Evolutionary conservation across 2,113 vertebrate species (phyloP).

Genomic region (Ploceus nigricollis): DNA sequence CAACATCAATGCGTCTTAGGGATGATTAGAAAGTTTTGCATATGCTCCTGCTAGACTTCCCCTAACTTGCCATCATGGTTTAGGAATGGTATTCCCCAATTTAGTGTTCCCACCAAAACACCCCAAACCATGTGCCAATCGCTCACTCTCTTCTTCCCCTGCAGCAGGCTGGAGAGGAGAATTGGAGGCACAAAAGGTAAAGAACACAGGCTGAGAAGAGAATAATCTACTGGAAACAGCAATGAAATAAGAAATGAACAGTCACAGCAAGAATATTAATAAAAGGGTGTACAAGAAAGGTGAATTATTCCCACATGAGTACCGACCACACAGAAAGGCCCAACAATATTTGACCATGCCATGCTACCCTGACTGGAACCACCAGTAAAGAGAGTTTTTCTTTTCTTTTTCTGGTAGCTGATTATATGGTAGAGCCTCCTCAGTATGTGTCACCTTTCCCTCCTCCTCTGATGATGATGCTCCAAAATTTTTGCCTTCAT

Average conservation of each 20-base stretch:
- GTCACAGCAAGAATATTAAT: background rate
- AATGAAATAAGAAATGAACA: background rate
- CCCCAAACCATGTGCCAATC: background rate
- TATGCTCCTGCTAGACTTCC: background rate
- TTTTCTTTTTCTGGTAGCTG: background rate
- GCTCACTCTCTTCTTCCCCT: background rate
- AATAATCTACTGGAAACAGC: background rate
- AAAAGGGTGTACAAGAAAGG: background rate
- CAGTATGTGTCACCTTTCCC: background rate
- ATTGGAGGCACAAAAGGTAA: background rate
- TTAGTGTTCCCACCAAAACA: background rate
- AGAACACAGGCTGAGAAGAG: background rate
- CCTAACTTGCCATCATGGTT: background rate
- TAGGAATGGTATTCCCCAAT: background rate
- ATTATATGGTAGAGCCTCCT: background rate
- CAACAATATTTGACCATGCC: fast-evolving
- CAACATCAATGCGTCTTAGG: background rate
- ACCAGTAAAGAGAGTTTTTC: background rate
- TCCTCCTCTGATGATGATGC: background rate
- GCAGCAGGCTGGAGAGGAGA: background rate
- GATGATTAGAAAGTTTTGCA: background rate
- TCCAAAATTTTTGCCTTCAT: background rate
- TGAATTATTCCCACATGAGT: fast-evolving
- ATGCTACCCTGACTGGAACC: background rate
- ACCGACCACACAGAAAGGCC: background rate